Percentiles rank a stretch among this genome's conserved stretches.
These are phyloP conservation scores for Alviniconcha strummeri DNA, from an alignment of 2,888 invertebrate species.

Conservation along the genomic window DNA sequence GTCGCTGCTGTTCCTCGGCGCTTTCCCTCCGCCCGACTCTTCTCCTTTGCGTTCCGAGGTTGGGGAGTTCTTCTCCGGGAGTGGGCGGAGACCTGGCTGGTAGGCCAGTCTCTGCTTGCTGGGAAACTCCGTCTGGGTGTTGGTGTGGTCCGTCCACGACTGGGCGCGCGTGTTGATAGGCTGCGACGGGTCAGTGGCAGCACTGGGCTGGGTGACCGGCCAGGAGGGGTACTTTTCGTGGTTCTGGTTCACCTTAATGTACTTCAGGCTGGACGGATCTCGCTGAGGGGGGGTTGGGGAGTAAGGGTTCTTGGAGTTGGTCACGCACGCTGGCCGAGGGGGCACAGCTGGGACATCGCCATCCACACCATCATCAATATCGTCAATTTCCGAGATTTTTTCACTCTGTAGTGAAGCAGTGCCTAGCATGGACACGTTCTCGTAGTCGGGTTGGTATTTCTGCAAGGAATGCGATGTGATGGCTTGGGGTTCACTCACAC, in stretches of 20 bases:
- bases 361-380: slow-evolving; percentile 52
- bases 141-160: slow-evolving; percentile 83
- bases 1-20: slow-evolving; percentile 59
- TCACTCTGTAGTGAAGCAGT: slow-evolving; percentile 43
- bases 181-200: slow-evolving; percentile 44
- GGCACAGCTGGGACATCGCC: slow-evolving; percentile 45
- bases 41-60: slow-evolving; percentile 51
- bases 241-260: slow-evolving; percentile 80
- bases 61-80: slow-evolving; percentile 78
- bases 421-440: slow-evolving; percentile 41
- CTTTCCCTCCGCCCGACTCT: slow-evolving; percentile 51
- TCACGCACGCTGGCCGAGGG: slow-evolving; percentile 39
- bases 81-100: slow-evolving; percentile 60
- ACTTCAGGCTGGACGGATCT: slow-evolving; percentile 82
- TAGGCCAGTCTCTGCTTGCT: slow-evolving; percentile 59
- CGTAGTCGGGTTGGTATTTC: slow-evolving; percentile 46
- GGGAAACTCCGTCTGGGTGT: slow-evolving; percentile 82
- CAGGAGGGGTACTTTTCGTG: slow-evolving; percentile 86
- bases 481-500: slow-evolving; percentile 45
- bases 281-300: slow-evolving; percentile 77
- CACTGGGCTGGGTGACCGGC: slow-evolving; percentile 80
- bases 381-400: slow-evolving; percentile 48
- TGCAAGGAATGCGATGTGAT: slow-evolving; percentile 50
- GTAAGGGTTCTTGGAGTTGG: slow-evolving; percentile 36
- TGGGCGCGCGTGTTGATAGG: slow-evolving; percentile 80